phyloP scores from a whole-genome alignment of 2,888 invertebrate species.

The Heteromurus nitidus region DNA sequence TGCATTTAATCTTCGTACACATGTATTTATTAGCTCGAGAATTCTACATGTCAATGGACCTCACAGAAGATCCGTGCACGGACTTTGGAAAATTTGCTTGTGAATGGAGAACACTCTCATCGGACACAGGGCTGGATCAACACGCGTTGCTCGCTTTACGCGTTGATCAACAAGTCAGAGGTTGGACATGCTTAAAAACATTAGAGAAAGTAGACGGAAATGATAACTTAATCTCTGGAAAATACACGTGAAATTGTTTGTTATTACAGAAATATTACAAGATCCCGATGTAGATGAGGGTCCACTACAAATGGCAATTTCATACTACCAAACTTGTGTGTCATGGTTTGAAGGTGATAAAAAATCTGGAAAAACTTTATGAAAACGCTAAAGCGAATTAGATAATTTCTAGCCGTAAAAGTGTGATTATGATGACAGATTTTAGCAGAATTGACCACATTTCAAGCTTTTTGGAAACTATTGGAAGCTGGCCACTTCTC shows the following conservation, averaged over 20 bases:
- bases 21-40: slow-evolving; percentile 35
- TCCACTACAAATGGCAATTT: neutral
- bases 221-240: neutral
- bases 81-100: slow-evolving; percentile 56
- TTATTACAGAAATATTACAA: slow-evolving; percentile 35
- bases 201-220: neutral
- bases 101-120: slow-evolving; percentile 53
- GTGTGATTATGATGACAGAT: slow-evolving; percentile 18
- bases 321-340: slow-evolving; percentile 32
- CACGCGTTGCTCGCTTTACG: neutral
- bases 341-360: slow-evolving; percentile 41
- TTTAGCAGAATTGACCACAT: slow-evolving; percentile 19
- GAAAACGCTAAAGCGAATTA: neutral
- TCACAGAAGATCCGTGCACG: slow-evolving; percentile 39
- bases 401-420: neutral
- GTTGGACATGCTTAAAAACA: neutral
- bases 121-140: slow-evolving; percentile 36
- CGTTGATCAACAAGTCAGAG: slow-evolving; percentile 38
- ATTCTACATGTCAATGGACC: slow-evolving; percentile 51
- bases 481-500: slow-evolving; percentile 50
- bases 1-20: too few relatives aligned
- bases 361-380: neutral
- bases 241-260: neutral
- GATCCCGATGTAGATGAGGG: slow-evolving; percentile 15
- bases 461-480: slow-evolving; percentile 13